Evolutionary conservation across 1,140 invertebrate genomes (phyloP), one percentile per base, ranked within the genome.

Genomic region (Lasaia peninsularis): DNA sequence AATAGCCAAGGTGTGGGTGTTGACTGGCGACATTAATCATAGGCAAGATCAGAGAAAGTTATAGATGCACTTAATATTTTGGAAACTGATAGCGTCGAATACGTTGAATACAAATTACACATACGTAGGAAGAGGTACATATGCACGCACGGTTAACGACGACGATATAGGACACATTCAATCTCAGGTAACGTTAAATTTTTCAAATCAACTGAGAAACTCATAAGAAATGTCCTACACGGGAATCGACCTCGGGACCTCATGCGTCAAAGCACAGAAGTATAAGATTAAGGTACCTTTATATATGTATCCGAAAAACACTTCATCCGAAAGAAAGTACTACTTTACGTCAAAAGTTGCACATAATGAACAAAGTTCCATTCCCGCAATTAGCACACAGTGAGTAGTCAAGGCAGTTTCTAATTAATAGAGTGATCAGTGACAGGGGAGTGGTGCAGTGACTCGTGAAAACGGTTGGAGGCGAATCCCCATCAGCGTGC

Each of bases 391-490:
- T 21, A 28, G 20, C 33, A 37, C 11, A 12, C 20, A 32, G 52
- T 54, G 20, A 37, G 35, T 24, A 54, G 35, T 37, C 34, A 54
- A 40, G 34, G 52, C 33, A 54, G 34, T 6, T 28, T 16, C 37
- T 62, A 71, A 65, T 65, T 67, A 71, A 65, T 65, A 58, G 44
- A 73, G 60, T 69, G 63, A 65, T 63, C 58, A 35, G 48, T 58
- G 60, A 55, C 53, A 63, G 67, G 67, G 69, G 70, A 52, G 62
- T 54, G 58, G 61, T 50, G 71, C 76, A 80, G 69, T 80, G 78
- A 80, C 69, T 80, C 74, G 74, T 79, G 69, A 71, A 75, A 80
- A 64, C 72, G 68, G 69, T 71, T 67, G 67, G 64, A 65, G 58
- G 65, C 55, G 60, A 71, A 71, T 78, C 73, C 69, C 67, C 60